These are phyloP conservation scores for Oplegnathus fasciatus DNA, from an alignment of 2,113 vertebrate genomes.

Conservation along the genomic window DNA sequence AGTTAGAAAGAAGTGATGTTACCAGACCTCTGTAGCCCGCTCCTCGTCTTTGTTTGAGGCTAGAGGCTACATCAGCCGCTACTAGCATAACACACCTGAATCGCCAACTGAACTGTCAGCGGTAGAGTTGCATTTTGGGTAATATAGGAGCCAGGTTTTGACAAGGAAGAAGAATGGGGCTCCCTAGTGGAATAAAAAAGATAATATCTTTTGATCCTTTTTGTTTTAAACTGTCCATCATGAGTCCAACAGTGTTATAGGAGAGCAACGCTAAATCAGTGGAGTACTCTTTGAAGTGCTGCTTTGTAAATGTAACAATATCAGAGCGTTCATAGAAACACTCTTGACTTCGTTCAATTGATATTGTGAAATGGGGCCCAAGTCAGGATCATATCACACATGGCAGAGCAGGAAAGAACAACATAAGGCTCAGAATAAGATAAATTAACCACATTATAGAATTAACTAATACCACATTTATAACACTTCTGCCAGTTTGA, in stretches of 20 bases:
- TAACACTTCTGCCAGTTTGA: neutral
- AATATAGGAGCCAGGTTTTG: neutral
- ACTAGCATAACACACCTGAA: too few species aligned
- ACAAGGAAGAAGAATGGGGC: neutral
- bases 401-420: neutral
- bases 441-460: neutral
- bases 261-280: neutral
- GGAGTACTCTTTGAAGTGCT: neutral
- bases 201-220: neutral
- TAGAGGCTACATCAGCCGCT: neutral
- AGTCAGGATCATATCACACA: slow-evolving; percentile 7
- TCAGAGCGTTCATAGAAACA: neutral
- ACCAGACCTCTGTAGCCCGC: neutral
- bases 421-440: neutral
- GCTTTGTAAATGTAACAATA: slow-evolving; percentile 11
- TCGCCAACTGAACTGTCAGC: neutral
- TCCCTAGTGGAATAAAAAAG: neutral
- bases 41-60: neutral
- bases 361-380: neutral
- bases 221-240: neutral
- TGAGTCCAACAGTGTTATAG: neutral
- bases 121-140: neutral
- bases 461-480: neutral
- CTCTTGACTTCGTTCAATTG: neutral
- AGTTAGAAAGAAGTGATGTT: neutral